Percentiles rank a stretch among this genome's conserved stretches.
These are phyloP conservation scores for Andricus quercusramuli DNA, from an alignment of 2,888 invertebrate genomes.

Conservation along the genomic window DNA sequence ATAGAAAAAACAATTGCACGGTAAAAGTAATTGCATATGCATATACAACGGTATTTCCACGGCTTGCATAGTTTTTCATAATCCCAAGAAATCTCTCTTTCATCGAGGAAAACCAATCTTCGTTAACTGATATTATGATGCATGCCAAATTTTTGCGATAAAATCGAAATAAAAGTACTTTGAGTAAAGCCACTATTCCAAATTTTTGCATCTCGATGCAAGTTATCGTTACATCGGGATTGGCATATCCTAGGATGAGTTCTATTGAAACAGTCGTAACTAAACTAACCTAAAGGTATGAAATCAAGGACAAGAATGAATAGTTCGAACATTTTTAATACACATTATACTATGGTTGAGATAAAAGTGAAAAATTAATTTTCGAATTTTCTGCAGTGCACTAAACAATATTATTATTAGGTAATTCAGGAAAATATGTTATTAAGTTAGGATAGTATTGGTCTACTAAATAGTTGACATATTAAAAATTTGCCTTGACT, in stretches of 20 bases:
- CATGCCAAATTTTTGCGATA: neutral
- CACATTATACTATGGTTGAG: too few relatives aligned
- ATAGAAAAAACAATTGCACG: neutral
- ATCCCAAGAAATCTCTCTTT: neutral
- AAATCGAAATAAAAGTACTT: neutral
- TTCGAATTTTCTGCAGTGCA: too few relatives aligned
- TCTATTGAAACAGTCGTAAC: constrained; percentile 3
- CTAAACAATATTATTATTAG: too few relatives aligned
- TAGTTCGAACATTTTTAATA: neutral
- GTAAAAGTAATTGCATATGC: neutral
- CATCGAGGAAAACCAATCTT: neutral
- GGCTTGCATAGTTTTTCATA: neutral
- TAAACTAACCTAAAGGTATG: neutral
- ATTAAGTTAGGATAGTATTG: too few relatives aligned
- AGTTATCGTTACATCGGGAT: neutral
- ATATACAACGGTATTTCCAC: neutral
- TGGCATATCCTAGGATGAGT: neutral
- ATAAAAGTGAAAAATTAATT: too few relatives aligned
- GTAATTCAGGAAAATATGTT: too few relatives aligned
- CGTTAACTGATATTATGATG: neutral
- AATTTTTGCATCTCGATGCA: constrained; percentile 19
- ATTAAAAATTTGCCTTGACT: too few relatives aligned
- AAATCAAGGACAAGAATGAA: neutral
- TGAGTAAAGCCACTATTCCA: neutral
- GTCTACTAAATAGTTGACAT: too few relatives aligned